Evolutionary conservation across 2,888 invertebrate species (phyloP).

Genomic region (Anorthoa munda): DNA sequence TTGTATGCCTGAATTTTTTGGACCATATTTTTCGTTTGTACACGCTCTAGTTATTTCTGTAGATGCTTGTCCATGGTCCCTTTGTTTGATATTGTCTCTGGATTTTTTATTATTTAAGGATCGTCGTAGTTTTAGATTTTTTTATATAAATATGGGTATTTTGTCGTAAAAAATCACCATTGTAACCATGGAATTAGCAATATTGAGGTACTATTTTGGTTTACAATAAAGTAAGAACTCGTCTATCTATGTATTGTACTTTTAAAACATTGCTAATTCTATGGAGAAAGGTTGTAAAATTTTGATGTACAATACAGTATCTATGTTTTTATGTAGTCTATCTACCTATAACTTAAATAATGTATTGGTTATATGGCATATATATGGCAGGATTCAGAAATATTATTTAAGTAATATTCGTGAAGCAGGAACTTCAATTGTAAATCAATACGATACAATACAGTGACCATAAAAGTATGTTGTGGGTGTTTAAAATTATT

Average conservation of each 20-base stretch:
- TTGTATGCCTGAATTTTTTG: conserved; percentile 47
- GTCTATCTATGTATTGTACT: too few relatives aligned
- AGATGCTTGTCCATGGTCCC: conserved; percentile 18
- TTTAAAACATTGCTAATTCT: too few relatives aligned
- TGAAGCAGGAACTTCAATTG: neutral
- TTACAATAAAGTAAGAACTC: too few relatives aligned
- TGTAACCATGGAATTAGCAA: neutral
- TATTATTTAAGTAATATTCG: neutral
- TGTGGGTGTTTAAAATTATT: neutral
- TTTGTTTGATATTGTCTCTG: conserved; percentile 48
- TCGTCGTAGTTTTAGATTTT: neutral
- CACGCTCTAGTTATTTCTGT: conserved; percentile 58
- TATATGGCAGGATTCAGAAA: neutral
- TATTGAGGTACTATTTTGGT: too few relatives aligned
- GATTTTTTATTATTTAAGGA: conserved; percentile 12
- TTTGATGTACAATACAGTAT: too few relatives aligned
- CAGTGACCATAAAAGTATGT: neutral
- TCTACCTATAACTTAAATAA: neutral
- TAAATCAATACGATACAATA: neutral
- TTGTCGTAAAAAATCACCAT: neutral
- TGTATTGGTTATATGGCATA: neutral
- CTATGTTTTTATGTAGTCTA: too few relatives aligned
- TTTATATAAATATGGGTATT: too few relatives aligned
- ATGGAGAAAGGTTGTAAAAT: too few relatives aligned
- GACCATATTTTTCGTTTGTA: conserved; percentile 46